phyloP scores from a whole-genome alignment of 2,113 vertebrate genomes.

The Coryphaenoides rupestris region DNA sequence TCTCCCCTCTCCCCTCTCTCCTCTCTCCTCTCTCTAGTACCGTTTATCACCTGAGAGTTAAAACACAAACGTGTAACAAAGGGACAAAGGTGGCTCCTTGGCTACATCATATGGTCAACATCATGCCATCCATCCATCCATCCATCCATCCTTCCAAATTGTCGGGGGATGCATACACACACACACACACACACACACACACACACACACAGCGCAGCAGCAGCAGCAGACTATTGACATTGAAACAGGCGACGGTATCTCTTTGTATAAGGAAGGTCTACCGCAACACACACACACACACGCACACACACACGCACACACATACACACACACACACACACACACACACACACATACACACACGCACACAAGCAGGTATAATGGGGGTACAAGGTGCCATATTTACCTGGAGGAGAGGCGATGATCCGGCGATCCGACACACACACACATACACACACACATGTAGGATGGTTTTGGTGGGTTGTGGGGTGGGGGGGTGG shows the following conservation, averaged over 20 bases:
- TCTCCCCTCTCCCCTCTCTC: slow-evolving; percentile 13
- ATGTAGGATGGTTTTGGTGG: slow-evolving; percentile 53
- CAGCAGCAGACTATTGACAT: slow-evolving; percentile 34
- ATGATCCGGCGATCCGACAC: slow-evolving; percentile 67
- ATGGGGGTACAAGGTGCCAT: slow-evolving; percentile 47
- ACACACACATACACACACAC: too few relatives aligned
- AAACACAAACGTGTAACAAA: slow-evolving; percentile 26
- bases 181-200: not conserved
- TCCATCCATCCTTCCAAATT: too few relatives aligned
- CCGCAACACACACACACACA: slow-evolving; percentile 14
- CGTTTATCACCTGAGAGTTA: slow-evolving; percentile 27
- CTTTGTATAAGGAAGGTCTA: not conserved
- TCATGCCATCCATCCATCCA: too few relatives aligned
- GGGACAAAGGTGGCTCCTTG: not conserved
- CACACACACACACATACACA: not conserved
- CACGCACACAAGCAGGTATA: too few relatives aligned
- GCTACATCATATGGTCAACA: not conserved
- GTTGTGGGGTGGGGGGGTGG: slow-evolving; percentile 25
- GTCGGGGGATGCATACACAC: not conserved
- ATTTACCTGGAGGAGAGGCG: too few relatives aligned
- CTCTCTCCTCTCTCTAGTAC: slow-evolving; percentile 12
- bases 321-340: too few relatives aligned
- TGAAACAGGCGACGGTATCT: slow-evolving; percentile 12
- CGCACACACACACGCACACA: too few relatives aligned
- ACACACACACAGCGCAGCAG: not conserved